Percentiles rank a stretch among this genome's conserved stretches.
These are phyloP conservation scores for Vulpes ferrilata DNA, from an alignment of 2,113 vertebrate genomes.

Conservation along the genomic window DNA sequence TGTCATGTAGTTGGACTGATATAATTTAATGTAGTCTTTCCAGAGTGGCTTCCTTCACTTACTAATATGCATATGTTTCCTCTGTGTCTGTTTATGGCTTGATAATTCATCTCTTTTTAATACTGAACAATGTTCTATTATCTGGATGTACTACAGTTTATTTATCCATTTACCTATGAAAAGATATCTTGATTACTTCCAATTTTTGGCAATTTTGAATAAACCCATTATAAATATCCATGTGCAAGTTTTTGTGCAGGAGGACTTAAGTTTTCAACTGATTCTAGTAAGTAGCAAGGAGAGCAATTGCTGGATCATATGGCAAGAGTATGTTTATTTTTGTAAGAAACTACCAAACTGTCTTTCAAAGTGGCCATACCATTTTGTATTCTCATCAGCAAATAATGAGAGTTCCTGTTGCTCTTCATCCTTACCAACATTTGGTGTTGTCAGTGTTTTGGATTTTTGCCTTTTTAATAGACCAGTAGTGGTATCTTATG, in stretches of 20 bases:
- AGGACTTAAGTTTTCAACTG: not conserved
- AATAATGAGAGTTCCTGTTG: not conserved
- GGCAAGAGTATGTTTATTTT: not conserved
- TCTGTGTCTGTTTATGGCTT: not conserved
- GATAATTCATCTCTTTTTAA: not conserved
- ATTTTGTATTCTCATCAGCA: not conserved
- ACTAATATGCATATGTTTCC: not conserved
- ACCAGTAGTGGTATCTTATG: not conserved
- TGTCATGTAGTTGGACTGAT: not conserved
- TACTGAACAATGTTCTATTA: not conserved
- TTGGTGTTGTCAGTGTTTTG: not conserved
- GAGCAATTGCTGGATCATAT: not conserved
- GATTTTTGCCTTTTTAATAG: not conserved
- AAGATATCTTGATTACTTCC: not conserved
- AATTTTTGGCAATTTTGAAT: not conserved
- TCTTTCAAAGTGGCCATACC: not conserved
- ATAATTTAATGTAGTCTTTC: not conserved
- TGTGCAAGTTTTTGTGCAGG: not conserved
- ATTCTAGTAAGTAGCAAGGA: not conserved
- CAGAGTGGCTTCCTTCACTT: not conserved
- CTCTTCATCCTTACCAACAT: not conserved
- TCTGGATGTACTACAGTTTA: not conserved
- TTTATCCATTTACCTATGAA: not conserved
- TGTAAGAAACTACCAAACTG: not conserved
- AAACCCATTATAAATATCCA: not conserved